Evolutionary conservation across 2,888 invertebrate genomes (phyloP), one percentile per base, ranked within the genome.

Genomic region (Scaptomyza polygonia): DNA sequence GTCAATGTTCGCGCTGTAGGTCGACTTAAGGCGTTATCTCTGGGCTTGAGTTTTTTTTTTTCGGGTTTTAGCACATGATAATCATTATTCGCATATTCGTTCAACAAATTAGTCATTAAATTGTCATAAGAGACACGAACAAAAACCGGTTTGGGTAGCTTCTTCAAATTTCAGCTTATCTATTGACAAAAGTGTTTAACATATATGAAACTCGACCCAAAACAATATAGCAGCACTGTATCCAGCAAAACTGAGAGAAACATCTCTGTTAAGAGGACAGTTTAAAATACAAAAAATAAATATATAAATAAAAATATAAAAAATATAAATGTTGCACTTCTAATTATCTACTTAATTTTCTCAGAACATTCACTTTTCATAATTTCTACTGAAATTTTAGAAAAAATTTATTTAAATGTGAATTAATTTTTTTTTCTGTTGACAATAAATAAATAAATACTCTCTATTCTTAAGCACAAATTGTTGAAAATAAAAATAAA

Each of bases 1-100:
- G 79, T 79, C 79, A 79, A 80, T 34, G 84, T 49, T 76, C 79
- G 81, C 78, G 64, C 67, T 78, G 81, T 80, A 80, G 79, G 84
- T 76, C 78, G 64, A 39, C 44, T 40, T 45, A 47, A 59, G 53
- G 53, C 42, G 29, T 48, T 45, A 39, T 49, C 34, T 45, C 34
- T 45, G n/a, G 25, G 32, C n/a, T 3, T 30, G 18, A 53, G 42
- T 27, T 48, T n/a, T n/a, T n/a, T n/a, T n/a, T n/a, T n/a, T 48
- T 32, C 0, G 18, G n/a, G n/a, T n/a, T 48, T 9, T 36, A 45
- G 40, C 53, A 53, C 51, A 59, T 58, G 42, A 32, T 48, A 45
- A 40, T 47, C 30, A 47, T 27, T 43, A 52, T 32, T 44, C 63
- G 43, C 43, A 49, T 58, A 51, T 66, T 56, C 79, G 54, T 57